phyloP scores from a whole-genome alignment of 2,113 vertebrate genomes.

The Pelecanus crispus region DNA sequence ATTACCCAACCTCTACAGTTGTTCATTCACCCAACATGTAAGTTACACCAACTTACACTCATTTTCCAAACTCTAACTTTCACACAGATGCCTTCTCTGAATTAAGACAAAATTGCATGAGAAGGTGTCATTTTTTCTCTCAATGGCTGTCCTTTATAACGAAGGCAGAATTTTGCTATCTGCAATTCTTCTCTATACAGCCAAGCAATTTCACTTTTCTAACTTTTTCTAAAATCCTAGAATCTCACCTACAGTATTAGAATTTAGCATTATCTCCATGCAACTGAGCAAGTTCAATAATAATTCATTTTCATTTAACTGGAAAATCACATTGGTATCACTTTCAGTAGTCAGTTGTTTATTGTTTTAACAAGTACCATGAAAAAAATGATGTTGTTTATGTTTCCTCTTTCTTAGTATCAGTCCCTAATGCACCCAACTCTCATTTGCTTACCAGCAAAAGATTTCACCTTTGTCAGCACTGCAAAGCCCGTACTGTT shows the following conservation, averaged over 20 bases:
- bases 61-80: neutral
- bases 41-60: neutral
- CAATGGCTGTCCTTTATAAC: neutral
- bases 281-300: neutral
- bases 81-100: neutral
- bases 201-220: neutral
- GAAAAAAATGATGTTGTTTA: neutral
- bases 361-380: neutral
- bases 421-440: neutral
- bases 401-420: slow-evolving; percentile 21
- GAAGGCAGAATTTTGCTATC: neutral
- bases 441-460: slow-evolving; percentile 35
- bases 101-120: neutral
- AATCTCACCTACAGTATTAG: neutral
- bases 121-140: neutral
- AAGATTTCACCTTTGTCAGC: slow-evolving; percentile 57
- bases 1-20: neutral
- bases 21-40: neutral
- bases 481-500: neutral
- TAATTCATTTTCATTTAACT: neutral
- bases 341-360: neutral
- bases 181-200: neutral
- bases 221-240: neutral
- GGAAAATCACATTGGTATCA: neutral
- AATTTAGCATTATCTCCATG: neutral